Conservation (phyloP, 2,888 invertebrate genomes). For the Baccha elongata region DNA sequence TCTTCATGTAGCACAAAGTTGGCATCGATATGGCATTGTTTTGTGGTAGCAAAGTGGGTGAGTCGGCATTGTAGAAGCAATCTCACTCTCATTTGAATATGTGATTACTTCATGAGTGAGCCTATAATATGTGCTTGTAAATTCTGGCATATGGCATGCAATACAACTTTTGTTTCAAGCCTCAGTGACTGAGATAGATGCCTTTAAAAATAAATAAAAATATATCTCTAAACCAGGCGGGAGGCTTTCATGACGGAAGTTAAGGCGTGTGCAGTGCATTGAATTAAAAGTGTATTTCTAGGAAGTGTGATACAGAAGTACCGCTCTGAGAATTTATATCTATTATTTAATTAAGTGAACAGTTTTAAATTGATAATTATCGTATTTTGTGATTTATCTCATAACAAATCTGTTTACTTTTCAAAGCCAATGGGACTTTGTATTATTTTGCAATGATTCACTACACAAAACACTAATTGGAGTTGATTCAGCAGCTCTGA, state of each 20-base stretch:
- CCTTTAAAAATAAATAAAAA: constrained; percentile 4
- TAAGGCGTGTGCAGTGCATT: constrained; percentile 57
- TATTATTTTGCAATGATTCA: constrained; percentile 30
- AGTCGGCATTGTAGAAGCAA: constrained; percentile 1
- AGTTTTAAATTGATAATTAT: constrained; percentile 47
- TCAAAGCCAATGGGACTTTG: not conserved
- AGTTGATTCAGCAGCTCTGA: not conserved
- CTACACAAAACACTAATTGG: constrained; percentile 9
- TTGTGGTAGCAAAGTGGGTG: constrained; percentile 12
- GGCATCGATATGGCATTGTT: constrained; percentile 55
- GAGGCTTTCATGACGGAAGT: constrained; percentile 64
- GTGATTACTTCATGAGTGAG: constrained; percentile 56
- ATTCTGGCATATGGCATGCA: constrained; percentile 53
- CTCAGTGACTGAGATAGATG: constrained; percentile 21
- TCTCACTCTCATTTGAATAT: constrained; percentile 62
- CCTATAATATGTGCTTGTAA: constrained; percentile 41
- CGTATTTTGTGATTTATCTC: constrained; percentile 34
- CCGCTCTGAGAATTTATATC: constrained; percentile 11
- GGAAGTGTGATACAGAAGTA: constrained; percentile 43
- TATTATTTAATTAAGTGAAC: constrained; percentile 47
- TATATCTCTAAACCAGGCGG: constrained; percentile 24
- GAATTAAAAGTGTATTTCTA: constrained; percentile 69
- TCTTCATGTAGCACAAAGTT: constrained; percentile 36
- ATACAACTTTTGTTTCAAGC: constrained; percentile 16
- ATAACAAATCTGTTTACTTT: constrained; percentile 7